Percentiles rank a stretch among this genome's conserved stretches.
These are phyloP conservation scores for Bombyx mori DNA, from an alignment of 1,140 invertebrate species.

Conservation along the genomic window DNA sequence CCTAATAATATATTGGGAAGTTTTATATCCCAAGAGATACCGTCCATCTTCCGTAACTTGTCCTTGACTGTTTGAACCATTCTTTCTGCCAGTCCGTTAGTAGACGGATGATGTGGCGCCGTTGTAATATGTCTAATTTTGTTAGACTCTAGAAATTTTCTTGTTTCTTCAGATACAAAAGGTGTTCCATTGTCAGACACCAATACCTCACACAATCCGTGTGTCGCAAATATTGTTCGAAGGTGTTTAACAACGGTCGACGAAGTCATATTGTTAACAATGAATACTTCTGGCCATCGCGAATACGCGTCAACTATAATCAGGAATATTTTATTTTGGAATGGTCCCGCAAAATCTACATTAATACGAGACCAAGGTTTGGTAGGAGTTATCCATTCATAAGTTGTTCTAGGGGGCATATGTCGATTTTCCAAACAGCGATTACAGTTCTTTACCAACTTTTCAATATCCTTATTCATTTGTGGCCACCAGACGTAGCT, in stretches of 20 bases:
- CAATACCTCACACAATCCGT: no score
- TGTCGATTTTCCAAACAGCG: constrained; percentile 17
- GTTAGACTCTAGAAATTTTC: constrained; percentile 24
- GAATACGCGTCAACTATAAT: no score
- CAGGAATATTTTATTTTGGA: constrained; percentile 42
- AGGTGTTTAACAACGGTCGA: constrained; percentile 24
- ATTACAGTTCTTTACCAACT: constrained; percentile 10
- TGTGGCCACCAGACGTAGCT: constrained; percentile 66
- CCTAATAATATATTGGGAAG: no score
- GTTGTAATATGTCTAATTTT: constrained; percentile 15
- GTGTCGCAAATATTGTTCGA: constrained; percentile 9
- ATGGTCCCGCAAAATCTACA: constrained; percentile 64
- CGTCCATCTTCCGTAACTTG: no score
- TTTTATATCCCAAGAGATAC: no score
- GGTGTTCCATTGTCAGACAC: constrained; percentile 12
- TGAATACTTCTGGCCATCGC: constrained; percentile 46
- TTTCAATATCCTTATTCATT: constrained; percentile 52
- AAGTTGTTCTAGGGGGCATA: constrained; percentile 24
- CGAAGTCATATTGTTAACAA: constrained; percentile 15
- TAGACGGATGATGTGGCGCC: no score
- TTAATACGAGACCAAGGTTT: constrained; percentile 63
- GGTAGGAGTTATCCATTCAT: constrained; percentile 33
- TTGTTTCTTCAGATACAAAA: constrained; percentile 31
- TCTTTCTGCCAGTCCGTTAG: no score
- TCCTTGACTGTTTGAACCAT: no score